phyloP scores from a whole-genome alignment of 2,113 vertebrate species.

The Archocentrus centrarchus region DNA sequence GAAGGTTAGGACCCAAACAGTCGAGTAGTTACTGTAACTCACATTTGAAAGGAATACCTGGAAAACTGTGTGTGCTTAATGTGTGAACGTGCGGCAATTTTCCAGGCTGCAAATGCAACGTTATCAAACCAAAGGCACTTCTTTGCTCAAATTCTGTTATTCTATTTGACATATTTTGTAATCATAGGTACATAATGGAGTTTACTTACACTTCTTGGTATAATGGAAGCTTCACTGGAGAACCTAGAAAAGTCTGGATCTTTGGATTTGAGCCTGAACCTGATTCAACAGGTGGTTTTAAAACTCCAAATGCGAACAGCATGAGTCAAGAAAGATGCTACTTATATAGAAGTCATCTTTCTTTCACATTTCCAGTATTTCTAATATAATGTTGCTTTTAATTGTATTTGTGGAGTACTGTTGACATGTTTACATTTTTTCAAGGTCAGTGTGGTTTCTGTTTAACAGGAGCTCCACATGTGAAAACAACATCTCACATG shows the following conservation, averaged over 20 bases:
- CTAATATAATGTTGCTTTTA: background rate
- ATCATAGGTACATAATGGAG: background rate
- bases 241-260: background rate
- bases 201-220: background rate
- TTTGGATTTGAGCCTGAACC: background rate
- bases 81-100: background rate
- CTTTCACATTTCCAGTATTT: background rate
- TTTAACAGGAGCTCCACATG: background rate
- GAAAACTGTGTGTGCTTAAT: too few species aligned
- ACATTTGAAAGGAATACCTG: background rate
- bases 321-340: background rate
- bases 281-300: background rate
- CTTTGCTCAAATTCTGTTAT: background rate
- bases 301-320: background rate
- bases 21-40: background rate
- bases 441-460: background rate
- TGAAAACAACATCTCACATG: slow-evolving; percentile 53
- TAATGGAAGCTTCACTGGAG: background rate
- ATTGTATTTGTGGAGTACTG: background rate
- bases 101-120: background rate
- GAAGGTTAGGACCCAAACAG: background rate
- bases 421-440: background rate
- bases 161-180: background rate
- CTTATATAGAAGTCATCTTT: background rate
- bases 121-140: background rate